Evolutionary conservation across 64 coral and sea anemone species (phyloP), one percentile per base, ranked within the genome.

Genomic region (Orbicella faveolata): DNA sequence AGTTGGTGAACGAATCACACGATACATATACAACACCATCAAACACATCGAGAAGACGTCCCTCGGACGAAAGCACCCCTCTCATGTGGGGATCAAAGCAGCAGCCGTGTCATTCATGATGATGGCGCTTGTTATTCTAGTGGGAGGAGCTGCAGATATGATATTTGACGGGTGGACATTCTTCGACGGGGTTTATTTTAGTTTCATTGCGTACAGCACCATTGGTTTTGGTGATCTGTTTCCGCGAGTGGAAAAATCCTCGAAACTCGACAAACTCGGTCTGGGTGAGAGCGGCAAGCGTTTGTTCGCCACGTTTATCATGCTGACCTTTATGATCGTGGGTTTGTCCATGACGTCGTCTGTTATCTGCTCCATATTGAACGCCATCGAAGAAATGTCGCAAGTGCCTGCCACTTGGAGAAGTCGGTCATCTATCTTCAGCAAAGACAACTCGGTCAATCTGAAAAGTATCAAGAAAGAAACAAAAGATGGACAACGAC

Each of bases 161-260:
- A 89, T 96, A 0, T 96, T 92, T 17, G 94, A 96, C 74, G 94
- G 90, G 0, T 96, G 94, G 94, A 93, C 94, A 36, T 96, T 96
- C 54, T 92, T 93, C 30, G 94, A 96, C 36, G 94, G 94, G 1
- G 90, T 96, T 75, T 96, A 96, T 54, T 96, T 96, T 74, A 93
- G 86, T 34, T 96, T 96, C 59, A 89, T 96, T 67, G 90, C 94
- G 2, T 61, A 93, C 64, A 92, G 90, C 63, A 96, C 94, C 10
- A 96, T 96, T 10, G 94, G 94, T 2, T 96, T 96, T 80, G 94
- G 94, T 1, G 94, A 96, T 67, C 79, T 96, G 61, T 96, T 92
- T 39, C 94, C 94, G 67, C 88, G 94, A 48, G 81, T 89, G 17
- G 90, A 96, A 23, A 61, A 89, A 25, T 75, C 90, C 13, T 61